Percentiles rank a stretch among this genome's conserved stretches.
Evolutionary conservation across 2,113 vertebrate genomes (phyloP).

Genomic region (Hemibagrus wyckioides): DNA sequence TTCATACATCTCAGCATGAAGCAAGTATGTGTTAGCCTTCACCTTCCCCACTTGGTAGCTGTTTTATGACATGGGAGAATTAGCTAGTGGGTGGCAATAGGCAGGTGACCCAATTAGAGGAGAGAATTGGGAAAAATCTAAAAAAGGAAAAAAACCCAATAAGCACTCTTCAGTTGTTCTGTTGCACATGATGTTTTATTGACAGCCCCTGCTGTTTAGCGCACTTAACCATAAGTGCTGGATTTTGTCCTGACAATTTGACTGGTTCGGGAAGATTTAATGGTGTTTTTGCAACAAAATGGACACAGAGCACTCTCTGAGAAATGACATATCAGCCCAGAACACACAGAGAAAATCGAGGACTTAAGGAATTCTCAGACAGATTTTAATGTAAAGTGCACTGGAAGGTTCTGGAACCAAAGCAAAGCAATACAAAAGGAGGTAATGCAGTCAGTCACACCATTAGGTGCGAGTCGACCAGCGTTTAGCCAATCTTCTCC

Average conservation of each 20-base stretch:
- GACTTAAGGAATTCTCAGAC: not conserved
- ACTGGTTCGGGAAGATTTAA: conserved; percentile 23
- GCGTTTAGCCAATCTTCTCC: conserved; percentile 19
- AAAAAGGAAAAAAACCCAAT: not conserved
- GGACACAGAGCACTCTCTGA: not conserved
- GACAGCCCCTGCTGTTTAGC: conserved; percentile 3
- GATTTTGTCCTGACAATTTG: not conserved
- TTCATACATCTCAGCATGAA: not conserved
- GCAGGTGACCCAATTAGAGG: not conserved
- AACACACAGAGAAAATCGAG: not conserved
- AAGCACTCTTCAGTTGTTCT: not conserved
- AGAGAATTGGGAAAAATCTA: not conserved
- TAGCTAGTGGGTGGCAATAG: not conserved
- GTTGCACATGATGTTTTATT: not conserved
- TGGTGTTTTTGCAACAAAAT: conserved; percentile 2
- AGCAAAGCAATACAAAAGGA: not conserved
- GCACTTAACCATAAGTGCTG: conserved; percentile 10
- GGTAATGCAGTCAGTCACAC: conserved; percentile 31
- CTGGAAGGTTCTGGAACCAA: conserved; percentile 10
- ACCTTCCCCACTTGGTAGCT: not conserved
- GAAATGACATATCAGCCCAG: not conserved
- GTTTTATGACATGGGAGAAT: not conserved
- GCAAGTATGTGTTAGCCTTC: not conserved
- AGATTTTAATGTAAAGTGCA: conserved; percentile 4
- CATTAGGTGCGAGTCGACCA: conserved; percentile 26